Conservation (phyloP, 2,888 invertebrate species). For the Adelognathus sp. region DNA sequence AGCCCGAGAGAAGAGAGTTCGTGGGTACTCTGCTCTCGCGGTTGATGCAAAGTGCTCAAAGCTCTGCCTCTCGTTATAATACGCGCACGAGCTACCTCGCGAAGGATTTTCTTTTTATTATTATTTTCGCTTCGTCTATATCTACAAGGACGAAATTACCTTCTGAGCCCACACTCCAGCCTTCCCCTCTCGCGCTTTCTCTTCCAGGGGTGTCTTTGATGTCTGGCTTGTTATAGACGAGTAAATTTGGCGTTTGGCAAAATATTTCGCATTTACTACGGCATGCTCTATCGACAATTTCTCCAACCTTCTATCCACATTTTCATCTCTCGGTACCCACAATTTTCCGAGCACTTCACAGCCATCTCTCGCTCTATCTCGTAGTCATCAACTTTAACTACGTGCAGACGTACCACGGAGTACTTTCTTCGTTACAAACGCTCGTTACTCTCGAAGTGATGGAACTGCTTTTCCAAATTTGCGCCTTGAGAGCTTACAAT, state of each 20-base stretch:
- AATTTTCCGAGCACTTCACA: too few relatives aligned
- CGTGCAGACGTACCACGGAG: not conserved
- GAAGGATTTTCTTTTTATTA: too few relatives aligned
- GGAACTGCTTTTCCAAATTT: slow-evolving; percentile 17
- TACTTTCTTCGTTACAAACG: not conserved
- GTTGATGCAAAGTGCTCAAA: slow-evolving; percentile 48
- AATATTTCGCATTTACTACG: too few relatives aligned
- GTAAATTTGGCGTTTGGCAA: slow-evolving; percentile 44
- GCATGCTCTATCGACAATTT: not conserved
- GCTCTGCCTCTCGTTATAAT: slow-evolving; percentile 12
- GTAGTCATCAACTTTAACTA: not conserved
- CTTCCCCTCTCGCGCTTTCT: slow-evolving; percentile 2
- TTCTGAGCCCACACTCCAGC: slow-evolving; percentile 5
- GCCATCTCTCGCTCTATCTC: too few relatives aligned
- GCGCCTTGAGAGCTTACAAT: not conserved
- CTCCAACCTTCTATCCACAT: too few relatives aligned
- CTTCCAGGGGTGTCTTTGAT: slow-evolving; percentile 34
- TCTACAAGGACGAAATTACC: slow-evolving; percentile 48
- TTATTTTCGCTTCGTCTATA: slow-evolving; percentile 19
- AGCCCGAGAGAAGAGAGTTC: slow-evolving; percentile 5
- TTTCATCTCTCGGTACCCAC: not conserved
- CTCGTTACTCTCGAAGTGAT: not conserved
- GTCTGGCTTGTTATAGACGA: slow-evolving; percentile 44
- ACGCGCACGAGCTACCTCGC: not conserved
- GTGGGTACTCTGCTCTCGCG: slow-evolving; percentile 28